phyloP scores from a whole-genome alignment of 2,113 vertebrate species.

The Neopipo cinnamomea region DNA sequence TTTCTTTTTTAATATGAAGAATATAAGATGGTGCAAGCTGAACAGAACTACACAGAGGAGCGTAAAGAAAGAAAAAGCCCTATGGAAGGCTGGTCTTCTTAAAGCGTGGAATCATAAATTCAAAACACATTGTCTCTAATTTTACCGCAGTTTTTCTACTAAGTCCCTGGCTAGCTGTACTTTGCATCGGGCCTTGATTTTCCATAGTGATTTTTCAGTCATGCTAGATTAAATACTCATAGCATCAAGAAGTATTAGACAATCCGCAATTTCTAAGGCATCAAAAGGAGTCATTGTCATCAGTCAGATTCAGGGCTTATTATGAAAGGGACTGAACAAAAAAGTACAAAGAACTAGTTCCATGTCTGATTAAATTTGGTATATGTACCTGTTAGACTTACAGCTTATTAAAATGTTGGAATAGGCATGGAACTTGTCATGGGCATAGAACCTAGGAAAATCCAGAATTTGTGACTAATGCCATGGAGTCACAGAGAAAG shows the following conservation, averaged over 20 bases:
- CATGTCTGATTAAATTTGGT: neutral
- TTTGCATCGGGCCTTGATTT: neutral
- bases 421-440: neutral
- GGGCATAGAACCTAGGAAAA: neutral
- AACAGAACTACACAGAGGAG: neutral
- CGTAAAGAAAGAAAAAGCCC: neutral
- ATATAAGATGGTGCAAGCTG: neutral
- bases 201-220: neutral
- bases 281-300: neutral
- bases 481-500: neutral
- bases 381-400: neutral
- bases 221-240: neutral
- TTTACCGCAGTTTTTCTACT: neutral
- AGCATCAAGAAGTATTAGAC: neutral
- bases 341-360: neutral
- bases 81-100: neutral
- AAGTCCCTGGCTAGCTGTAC: neutral
- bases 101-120: neutral
- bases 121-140: neutral
- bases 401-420: neutral
- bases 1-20: neutral
- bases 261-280: neutral
- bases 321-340: neutral
- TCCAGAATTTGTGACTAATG: neutral
- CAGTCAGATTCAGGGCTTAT: neutral